phyloP scores from a whole-genome alignment of 2,113 vertebrate genomes.

The Rhizomys pruinosus region DNA sequence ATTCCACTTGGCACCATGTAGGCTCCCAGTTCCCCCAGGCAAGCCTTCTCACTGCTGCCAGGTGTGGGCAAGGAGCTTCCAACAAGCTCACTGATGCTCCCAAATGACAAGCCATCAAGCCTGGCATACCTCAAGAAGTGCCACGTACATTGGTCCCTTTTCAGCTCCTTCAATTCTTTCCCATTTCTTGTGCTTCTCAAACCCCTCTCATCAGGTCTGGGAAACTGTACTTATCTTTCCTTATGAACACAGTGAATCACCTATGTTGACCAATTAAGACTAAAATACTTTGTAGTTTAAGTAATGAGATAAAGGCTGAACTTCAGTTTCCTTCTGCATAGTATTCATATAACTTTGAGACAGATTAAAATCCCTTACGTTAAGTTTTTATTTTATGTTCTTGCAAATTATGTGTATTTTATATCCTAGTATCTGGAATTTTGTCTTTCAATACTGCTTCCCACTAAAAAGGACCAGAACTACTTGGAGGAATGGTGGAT shows the following conservation, averaged over 20 bases:
- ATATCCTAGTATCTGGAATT: background rate
- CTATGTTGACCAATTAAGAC: background rate
- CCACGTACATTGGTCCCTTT: background rate
- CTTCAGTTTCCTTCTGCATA: conserved; percentile 32
- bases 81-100: background rate
- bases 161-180: background rate
- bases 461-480: conserved; percentile 52
- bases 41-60: background rate
- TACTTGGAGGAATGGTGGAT: conserved; percentile 35
- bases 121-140: background rate
- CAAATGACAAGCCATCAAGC: background rate
- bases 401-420: conserved; percentile 19
- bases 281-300: conserved; percentile 32
- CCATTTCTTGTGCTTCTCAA: background rate
- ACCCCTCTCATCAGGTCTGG: background rate
- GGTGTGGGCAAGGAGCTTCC: background rate
- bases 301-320: conserved; percentile 49
- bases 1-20: background rate
- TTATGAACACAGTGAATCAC: conserved; percentile 16
- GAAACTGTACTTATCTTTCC: conserved; percentile 27
- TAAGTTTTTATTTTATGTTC: background rate
- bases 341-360: conserved; percentile 55
- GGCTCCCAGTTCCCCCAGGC: background rate
- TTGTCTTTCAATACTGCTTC: conserved; percentile 60
- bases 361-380: background rate